Evolutionary conservation across 2,888 invertebrate genomes (phyloP).

Genomic region (Cyaniris semiargus): DNA sequence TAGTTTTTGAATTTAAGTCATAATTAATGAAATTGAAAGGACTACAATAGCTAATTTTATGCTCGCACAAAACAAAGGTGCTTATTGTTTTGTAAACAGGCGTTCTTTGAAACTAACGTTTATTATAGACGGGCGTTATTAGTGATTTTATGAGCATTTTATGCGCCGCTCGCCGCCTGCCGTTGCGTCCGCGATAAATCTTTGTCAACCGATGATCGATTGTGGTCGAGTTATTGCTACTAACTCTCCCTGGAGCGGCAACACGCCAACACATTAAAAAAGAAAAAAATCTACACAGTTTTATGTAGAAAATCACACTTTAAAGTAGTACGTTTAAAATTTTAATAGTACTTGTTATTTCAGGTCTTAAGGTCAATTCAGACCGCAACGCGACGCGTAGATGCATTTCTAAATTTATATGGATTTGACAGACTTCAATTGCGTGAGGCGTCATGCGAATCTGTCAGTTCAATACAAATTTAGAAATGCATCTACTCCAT

Average conservation of each 20-base stretch:
- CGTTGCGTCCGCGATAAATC: conserved; percentile 1
- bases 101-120: neutral
- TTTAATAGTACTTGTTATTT: no score
- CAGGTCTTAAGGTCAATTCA: no score
- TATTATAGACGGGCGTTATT: neutral
- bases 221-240: neutral
- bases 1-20: neutral
- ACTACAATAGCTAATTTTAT: neutral
- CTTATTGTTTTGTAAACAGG: neutral
- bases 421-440: no score
- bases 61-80: neutral
- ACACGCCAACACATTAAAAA: neutral
- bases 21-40: no score
- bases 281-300: no score
- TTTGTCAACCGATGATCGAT: conserved; percentile 10
- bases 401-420: no score
- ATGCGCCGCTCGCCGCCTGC: neutral
- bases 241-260: neutral
- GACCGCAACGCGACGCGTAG: no score
- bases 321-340: no score
- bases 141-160: neutral
- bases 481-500: no score
- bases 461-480: no score
- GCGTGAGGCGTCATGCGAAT: no score
- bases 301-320: no score